These are phyloP conservation scores for Carterocephalus palaemon DNA, from an alignment of 2,888 invertebrate genomes.

Conservation along the genomic window DNA sequence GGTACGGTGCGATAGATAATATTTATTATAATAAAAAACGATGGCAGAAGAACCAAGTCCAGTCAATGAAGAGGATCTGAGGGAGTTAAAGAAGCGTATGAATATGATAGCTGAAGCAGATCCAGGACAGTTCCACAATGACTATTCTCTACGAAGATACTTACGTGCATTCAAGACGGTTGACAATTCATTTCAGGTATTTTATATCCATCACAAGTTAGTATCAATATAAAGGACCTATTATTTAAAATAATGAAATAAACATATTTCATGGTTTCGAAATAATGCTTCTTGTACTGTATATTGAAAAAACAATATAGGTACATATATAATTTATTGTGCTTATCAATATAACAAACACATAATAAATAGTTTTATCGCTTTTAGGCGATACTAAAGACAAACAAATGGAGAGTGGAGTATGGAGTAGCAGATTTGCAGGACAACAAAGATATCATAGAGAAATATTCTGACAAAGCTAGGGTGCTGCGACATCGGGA, in stretches of 20 bases:
- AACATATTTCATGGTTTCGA: too few relatives aligned
- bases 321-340: too few relatives aligned
- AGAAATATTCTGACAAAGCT: constrained; percentile 82
- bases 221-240: too few relatives aligned
- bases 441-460: constrained; percentile 72
- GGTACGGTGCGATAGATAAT: too few relatives aligned
- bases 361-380: too few relatives aligned
- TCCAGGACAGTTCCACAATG: constrained; percentile 86
- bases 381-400: constrained; percentile 84
- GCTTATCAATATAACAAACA: too few relatives aligned
- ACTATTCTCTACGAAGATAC: constrained; percentile 84
- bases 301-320: too few relatives aligned
- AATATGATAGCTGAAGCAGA: constrained; percentile 85
- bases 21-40: constrained; percentile 6
- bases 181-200: constrained; percentile 86
- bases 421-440: constrained; percentile 82
- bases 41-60: constrained; percentile 71
- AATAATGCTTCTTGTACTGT: too few relatives aligned
- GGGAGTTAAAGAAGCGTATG: constrained; percentile 84
- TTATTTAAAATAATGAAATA: too few relatives aligned
- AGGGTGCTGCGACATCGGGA: constrained; percentile 85
- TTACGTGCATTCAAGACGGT: constrained; percentile 85
- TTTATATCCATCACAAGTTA: too few relatives aligned
- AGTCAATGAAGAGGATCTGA: constrained; percentile 81
- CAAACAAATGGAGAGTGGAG: constrained; percentile 87